phyloP scores from a whole-genome alignment of 2,888 invertebrate genomes.

The Kuschelorhynchus macadamiae region DNA sequence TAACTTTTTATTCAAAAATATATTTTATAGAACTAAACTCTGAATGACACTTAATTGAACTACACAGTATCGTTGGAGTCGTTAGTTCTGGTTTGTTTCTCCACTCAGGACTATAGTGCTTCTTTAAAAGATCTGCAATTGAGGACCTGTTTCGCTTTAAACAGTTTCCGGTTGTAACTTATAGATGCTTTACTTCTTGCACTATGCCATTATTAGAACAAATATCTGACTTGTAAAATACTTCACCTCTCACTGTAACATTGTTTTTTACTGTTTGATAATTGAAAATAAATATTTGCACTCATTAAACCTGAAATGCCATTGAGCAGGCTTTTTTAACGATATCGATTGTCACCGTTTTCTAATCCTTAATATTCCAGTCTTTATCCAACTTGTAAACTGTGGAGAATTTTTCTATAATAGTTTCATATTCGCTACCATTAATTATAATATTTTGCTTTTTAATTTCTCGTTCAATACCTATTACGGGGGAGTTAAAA shows the following conservation, averaged over 20 bases:
- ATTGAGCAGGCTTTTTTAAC: slow-evolving; percentile 1
- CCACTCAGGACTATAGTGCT: slow-evolving; percentile 23
- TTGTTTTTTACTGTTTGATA: background rate
- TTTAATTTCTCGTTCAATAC: background rate
- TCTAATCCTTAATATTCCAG: background rate
- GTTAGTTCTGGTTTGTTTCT: slow-evolving; percentile 11
- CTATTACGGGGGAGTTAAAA: background rate
- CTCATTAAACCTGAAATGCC: slow-evolving; percentile 12
- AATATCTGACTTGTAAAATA: slow-evolving; percentile 2
- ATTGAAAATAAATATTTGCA: background rate
- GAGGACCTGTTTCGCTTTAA: slow-evolving; percentile 23
- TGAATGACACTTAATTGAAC: background rate
- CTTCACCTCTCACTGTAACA: background rate
- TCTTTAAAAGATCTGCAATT: slow-evolving; percentile 17
- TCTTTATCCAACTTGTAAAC: slow-evolving; percentile 2
- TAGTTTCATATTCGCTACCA: background rate
- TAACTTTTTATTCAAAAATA: too few relatives aligned
- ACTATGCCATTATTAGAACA: background rate
- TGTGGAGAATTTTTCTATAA: background rate
- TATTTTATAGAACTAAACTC: too few relatives aligned
- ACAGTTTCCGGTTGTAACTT: slow-evolving; percentile 4
- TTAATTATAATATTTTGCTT: slow-evolving; percentile 4
- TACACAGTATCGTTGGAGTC: background rate
- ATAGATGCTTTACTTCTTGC: background rate
- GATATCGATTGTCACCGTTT: background rate